Evolutionary conservation across 1,140 invertebrate species (phyloP), one percentile per base, ranked within the genome.

Genomic region (Globodera rostochiensis): DNA sequence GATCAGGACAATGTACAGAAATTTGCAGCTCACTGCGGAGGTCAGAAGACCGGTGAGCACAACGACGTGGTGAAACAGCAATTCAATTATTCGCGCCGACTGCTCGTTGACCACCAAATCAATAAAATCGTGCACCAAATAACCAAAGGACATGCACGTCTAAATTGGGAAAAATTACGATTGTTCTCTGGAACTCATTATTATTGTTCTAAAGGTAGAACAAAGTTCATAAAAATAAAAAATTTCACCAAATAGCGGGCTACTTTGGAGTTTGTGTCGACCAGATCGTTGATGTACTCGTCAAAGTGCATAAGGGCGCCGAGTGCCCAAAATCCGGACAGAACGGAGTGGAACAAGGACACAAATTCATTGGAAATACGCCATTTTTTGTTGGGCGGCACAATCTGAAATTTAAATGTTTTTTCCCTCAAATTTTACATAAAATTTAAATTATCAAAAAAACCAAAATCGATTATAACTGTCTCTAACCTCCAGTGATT

Each of bases 321-420:
- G 0, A 86, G 64, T 7, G 85, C 86, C 86, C 86, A 87, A 11
- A 86, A 50, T 45, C 86, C 85, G n/a, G 86, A 88, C 5, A 89
- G 73, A 36, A 88, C 86, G 9, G 88, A 89, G 70, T 89, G 88
- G 45, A 89, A 82, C n/a, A 89, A 60, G 1, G 88, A 89, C 7
- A 90, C 87, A 57, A 78, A 77, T 67, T 89, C 88, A 77, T 89
- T 89, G 3, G 87, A 89, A 47, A 89, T 89, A 36, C 88, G 79
- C 88, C 88, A 89, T 74, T 89, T 89, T 57, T 89, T 88, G 80
- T 89, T 89, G 1, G 87, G 87, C 47, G 88, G 88, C 50, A 89
- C 81, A n/a, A 81, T 80, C 84, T 90, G 77, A 77, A 89, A 50
- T 73, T 13, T 5, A 15, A 75, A 21, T 0, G 49, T 13, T 5